phyloP scores from a whole-genome alignment of 2,797 vertebrate species.

The Odontamblyopus lacepedii region DNA sequence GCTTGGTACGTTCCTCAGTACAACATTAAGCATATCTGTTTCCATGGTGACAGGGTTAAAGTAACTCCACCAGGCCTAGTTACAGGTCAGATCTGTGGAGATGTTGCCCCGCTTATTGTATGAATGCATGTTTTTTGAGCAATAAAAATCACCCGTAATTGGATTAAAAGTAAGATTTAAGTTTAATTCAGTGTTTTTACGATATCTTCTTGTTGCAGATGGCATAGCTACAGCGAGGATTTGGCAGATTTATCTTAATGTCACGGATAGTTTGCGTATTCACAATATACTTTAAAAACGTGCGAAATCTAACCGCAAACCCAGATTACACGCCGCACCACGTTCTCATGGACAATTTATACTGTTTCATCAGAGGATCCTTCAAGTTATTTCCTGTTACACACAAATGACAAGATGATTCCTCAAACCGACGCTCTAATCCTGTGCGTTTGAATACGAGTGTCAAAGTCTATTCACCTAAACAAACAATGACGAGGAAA shows the following conservation, averaged over 20 bases:
- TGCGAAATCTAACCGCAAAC: not conserved
- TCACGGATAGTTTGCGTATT: not conserved
- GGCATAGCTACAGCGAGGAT: not conserved
- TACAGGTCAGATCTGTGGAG: no score
- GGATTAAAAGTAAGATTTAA: no score
- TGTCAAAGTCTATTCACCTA: not conserved
- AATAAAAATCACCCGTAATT: no score
- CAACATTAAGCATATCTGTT: no score
- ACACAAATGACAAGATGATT: not conserved
- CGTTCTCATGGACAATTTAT: not conserved
- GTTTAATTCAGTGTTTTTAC: no score
- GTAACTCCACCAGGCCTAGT: no score
- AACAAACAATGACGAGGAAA: not conserved
- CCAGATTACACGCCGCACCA: not conserved
- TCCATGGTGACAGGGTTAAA: no score
- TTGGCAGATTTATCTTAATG: not conserved
- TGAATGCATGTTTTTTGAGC: no score
- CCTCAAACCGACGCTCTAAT: not conserved
- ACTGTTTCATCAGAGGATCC: slow-evolving; percentile 3
- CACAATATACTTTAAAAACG: not conserved
- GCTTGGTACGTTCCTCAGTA: no score
- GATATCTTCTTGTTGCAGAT: no score
- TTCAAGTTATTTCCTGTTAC: not conserved
- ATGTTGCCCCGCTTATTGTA: no score
- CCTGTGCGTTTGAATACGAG: no score